phyloP scores from a whole-genome alignment of 2,888 invertebrate species.

The Pyrochroa serraticornis region DNA sequence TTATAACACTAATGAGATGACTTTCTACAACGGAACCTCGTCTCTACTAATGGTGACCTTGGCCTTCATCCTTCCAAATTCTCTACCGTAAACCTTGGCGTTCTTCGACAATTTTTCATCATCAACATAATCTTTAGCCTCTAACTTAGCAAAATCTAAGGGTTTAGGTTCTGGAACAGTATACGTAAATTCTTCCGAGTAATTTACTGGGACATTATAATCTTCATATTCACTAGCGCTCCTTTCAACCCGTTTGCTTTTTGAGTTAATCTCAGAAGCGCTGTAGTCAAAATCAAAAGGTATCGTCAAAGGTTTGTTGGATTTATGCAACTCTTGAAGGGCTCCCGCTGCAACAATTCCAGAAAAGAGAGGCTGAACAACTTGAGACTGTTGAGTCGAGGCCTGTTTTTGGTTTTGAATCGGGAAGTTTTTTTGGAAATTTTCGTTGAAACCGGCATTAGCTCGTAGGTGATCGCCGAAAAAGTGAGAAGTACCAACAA shows the following conservation, averaged over 20 bases:
- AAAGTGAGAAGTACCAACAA: slow-evolving; percentile 2
- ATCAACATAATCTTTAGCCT: slow-evolving; percentile 39
- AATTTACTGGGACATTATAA: slow-evolving; percentile 42
- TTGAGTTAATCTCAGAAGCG: slow-evolving; percentile 42
- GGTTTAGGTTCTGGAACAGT: slow-evolving; percentile 34
- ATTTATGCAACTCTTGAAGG: slow-evolving; percentile 46
- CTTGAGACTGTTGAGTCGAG: slow-evolving; percentile 29
- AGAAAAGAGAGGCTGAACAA: slow-evolving; percentile 46
- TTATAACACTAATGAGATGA: too few relatives aligned
- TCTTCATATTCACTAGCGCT: slow-evolving; percentile 22
- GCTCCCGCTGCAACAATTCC: slow-evolving; percentile 43
- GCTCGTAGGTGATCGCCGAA: slow-evolving; percentile 24
- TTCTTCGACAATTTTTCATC: slow-evolving; percentile 48
- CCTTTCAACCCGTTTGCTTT: slow-evolving; percentile 18
- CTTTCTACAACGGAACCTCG: background rate
- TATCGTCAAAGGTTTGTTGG: slow-evolving; percentile 48
- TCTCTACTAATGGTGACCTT: slow-evolving; percentile 7
- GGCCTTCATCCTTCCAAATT: slow-evolving; percentile 38
- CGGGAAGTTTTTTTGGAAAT: slow-evolving; percentile 22
- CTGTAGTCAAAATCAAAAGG: slow-evolving; percentile 51
- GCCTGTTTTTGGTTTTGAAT: slow-evolving; percentile 19
- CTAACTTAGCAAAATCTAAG: slow-evolving; percentile 36
- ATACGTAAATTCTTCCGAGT: slow-evolving; percentile 38
- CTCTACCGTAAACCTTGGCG: slow-evolving; percentile 41
- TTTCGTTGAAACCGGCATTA: slow-evolving; percentile 14